Evolutionary conservation across 2,113 vertebrate genomes (phyloP).

Genomic region (Engystomops pustulosus): DNA sequence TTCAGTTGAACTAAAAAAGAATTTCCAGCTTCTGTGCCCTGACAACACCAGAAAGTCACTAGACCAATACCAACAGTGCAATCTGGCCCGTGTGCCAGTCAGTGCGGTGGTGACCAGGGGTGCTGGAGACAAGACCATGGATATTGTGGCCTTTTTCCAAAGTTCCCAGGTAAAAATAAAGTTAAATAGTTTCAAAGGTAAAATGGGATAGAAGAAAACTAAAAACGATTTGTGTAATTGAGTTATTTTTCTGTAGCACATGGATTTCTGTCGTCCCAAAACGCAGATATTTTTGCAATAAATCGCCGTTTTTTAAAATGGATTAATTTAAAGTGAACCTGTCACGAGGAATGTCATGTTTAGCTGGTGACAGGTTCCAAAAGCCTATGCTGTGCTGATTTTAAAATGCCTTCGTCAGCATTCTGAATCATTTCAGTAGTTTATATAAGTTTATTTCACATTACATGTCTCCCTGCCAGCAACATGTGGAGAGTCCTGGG

Average conservation of each 20-base stretch:
- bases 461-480: too few relatives aligned
- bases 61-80: constrained; percentile 74
- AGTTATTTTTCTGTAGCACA: background rate
- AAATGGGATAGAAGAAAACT: background rate
- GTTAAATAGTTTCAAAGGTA: background rate
- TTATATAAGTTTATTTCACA: too few relatives aligned
- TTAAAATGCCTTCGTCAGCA: too few relatives aligned
- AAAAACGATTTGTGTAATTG: background rate
- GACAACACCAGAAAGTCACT: constrained; percentile 74
- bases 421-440: too few relatives aligned
- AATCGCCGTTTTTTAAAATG: too few relatives aligned
- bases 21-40: constrained; percentile 85
- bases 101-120: constrained; percentile 81
- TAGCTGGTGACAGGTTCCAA: too few relatives aligned
- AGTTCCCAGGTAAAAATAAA: constrained; percentile 68
- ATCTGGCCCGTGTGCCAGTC: constrained; percentile 78
- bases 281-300: too few relatives aligned
- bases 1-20: constrained; percentile 63
- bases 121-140: constrained; percentile 62
- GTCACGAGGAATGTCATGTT: too few relatives aligned
- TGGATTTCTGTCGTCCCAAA: too few relatives aligned
- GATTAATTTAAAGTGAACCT: too few relatives aligned
- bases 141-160: constrained; percentile 77
- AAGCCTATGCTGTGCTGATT: too few relatives aligned
- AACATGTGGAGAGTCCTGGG: too few relatives aligned